These are phyloP conservation scores for Dryocosmus kuriphilus DNA, from an alignment of 2,888 invertebrate genomes.

Conservation along the genomic window DNA sequence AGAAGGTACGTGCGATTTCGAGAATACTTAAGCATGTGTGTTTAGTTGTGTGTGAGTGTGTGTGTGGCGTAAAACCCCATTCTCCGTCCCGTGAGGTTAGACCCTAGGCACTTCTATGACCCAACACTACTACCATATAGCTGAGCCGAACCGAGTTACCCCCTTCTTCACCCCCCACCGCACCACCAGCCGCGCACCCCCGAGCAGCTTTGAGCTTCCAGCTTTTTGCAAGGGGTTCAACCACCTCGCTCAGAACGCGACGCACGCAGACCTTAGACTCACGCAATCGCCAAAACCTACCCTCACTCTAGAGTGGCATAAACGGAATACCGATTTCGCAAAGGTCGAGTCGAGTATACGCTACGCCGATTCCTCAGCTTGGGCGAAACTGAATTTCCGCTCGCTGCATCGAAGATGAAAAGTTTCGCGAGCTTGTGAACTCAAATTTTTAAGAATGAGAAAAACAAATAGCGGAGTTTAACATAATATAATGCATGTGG, in stretches of 20 bases:
- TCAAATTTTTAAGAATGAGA: background rate
- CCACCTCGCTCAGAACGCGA: conserved; percentile 66
- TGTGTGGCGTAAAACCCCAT: conserved; percentile 55
- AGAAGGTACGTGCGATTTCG: conserved; percentile 27
- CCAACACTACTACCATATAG: conserved; percentile 58
- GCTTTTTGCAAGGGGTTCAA: conserved; percentile 73
- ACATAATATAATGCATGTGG: no score
- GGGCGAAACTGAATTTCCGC: conserved; percentile 5
- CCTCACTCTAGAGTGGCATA: conserved; percentile 10
- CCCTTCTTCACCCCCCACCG: conserved; percentile 43
- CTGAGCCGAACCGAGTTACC: conserved; percentile 43
- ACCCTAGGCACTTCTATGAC: conserved; percentile 68
- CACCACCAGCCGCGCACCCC: conserved; percentile 54
- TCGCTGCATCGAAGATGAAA: background rate
- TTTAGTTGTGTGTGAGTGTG: background rate
- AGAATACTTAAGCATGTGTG: conserved; percentile 3
- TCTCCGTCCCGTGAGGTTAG: conserved; percentile 64
- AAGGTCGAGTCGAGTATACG: conserved; percentile 31
- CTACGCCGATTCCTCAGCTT: conserved; percentile 30
- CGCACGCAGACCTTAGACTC: conserved; percentile 41
- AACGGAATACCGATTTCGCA: conserved; percentile 38
- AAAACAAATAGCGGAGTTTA: background rate
- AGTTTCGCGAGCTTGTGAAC: background rate
- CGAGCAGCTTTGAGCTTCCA: conserved; percentile 71
- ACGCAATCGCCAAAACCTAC: conserved; percentile 37